Conservation (phyloP, 2,113 vertebrate genomes). For the Hystrix cristata region DNA sequence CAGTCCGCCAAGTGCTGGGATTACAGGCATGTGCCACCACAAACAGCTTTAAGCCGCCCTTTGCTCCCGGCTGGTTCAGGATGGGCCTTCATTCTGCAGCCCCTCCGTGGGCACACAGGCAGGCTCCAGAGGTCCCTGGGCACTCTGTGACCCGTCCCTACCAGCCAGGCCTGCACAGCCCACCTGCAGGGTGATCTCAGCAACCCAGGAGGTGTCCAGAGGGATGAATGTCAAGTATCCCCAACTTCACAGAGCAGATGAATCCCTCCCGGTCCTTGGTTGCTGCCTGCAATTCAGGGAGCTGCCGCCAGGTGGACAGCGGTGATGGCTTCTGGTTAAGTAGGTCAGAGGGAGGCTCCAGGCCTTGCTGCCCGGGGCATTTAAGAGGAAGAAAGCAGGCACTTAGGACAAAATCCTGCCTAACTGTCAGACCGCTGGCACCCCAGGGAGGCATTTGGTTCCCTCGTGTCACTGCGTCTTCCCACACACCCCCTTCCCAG, state of each 20-base stretch:
- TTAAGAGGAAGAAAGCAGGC: neutral
- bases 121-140: neutral
- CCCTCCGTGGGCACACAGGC: neutral
- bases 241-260: neutral
- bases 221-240: neutral
- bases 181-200: accelerated
- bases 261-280: neutral
- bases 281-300: neutral
- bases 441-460: neutral
- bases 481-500: no score
- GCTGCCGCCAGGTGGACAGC: neutral
- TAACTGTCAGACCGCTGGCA: neutral
- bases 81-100: neutral
- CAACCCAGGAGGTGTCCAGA: neutral
- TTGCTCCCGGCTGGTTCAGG: neutral
- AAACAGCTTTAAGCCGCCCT: neutral
- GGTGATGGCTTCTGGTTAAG: neutral
- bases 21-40: neutral
- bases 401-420: neutral
- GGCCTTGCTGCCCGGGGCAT: neutral
- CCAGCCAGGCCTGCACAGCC: neutral
- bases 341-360: neutral
- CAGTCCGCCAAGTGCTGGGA: neutral
- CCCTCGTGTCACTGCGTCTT: neutral
- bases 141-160: neutral